Evolutionary conservation across 2,113 vertebrate genomes (phyloP).

Genomic region (Apus apus): DNA sequence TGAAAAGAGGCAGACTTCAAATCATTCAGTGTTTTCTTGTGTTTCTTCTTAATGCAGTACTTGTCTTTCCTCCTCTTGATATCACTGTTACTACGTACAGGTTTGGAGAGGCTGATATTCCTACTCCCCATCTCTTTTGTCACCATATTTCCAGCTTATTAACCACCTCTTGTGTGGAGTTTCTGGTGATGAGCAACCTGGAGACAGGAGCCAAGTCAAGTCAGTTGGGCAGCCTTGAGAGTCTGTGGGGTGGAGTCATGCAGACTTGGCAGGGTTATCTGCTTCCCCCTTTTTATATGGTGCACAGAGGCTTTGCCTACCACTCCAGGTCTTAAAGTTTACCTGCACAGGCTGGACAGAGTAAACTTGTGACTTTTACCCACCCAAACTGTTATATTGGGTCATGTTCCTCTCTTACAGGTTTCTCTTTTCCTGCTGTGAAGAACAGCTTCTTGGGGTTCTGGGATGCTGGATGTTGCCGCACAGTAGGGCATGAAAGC

Average conservation of each 20-base stretch:
- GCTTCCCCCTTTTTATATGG: neutral
- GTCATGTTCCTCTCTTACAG: neutral
- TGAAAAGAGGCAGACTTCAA: neutral
- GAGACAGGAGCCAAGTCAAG: neutral
- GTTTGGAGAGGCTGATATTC: neutral
- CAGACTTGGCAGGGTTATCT: neutral
- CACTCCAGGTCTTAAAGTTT: neutral
- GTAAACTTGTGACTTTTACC: neutral
- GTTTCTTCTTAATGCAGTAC: neutral
- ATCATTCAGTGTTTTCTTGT: neutral
- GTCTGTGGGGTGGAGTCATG: neutral
- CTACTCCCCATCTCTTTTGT: neutral
- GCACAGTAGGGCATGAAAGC: neutral
- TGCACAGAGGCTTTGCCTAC: neutral
- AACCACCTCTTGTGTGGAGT: neutral
- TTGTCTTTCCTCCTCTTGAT: neutral
- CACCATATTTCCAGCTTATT: neutral
- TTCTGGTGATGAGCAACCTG: neutral
- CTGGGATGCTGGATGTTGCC: neutral
- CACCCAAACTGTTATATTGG: neutral
- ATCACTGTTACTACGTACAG: neutral
- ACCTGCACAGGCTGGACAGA: neutral
- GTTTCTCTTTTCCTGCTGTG: neutral
- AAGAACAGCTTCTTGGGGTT: neutral
- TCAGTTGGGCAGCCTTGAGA: accelerated